phyloP scores from a whole-genome alignment of 2,113 vertebrate species.

The Daphoenositta chrysoptera region DNA sequence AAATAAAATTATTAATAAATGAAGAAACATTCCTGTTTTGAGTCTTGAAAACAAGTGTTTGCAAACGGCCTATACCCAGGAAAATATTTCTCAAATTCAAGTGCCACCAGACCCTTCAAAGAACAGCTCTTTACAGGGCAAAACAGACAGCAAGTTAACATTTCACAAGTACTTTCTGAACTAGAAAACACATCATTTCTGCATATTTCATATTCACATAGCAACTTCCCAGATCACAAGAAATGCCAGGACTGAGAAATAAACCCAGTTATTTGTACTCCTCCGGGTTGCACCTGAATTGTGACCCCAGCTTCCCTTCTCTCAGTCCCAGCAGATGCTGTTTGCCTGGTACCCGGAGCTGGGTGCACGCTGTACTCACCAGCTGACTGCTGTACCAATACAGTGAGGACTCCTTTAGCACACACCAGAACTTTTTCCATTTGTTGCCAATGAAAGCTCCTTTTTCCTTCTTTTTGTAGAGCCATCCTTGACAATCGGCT shows the following conservation, averaged over 20 bases:
- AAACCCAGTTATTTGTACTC: neutral
- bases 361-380: conserved; percentile 75
- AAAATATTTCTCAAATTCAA: neutral
- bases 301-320: neutral
- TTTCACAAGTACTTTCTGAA: neutral
- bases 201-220: neutral
- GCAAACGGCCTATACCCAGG: neutral
- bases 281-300: neutral
- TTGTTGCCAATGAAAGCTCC: conserved; percentile 92
- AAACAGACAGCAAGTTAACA: neutral
- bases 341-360: neutral
- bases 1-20: neutral
- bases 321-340: neutral
- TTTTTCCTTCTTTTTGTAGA: conserved; percentile 93
- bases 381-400: conserved; percentile 92
- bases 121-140: neutral
- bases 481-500: conserved; percentile 93
- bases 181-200: neutral
- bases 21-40: neutral
- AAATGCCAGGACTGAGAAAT: neutral
- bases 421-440: conserved; percentile 99
- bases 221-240: neutral
- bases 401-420: conserved; percentile 88
- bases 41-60: neutral
- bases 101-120: neutral